Conservation (phyloP, 2,888 invertebrate genomes). For the Acrobasis repandana region DNA sequence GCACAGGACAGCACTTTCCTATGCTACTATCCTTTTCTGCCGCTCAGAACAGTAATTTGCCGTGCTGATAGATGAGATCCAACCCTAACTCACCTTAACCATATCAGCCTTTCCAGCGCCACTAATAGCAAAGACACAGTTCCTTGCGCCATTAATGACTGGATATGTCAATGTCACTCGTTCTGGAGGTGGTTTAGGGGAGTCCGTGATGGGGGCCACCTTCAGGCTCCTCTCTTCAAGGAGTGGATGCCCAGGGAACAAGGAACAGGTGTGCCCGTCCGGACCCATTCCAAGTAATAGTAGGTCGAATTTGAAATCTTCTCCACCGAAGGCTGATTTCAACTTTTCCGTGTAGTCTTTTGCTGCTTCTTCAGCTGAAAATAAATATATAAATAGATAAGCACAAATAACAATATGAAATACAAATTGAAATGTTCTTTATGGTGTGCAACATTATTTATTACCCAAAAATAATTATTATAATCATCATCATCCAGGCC, state of each 20-base stretch:
- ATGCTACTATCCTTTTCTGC: too few relatives aligned
- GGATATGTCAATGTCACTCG: slow-evolving; percentile 96
- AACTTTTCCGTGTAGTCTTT: slow-evolving; percentile 88
- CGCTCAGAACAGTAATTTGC: too few relatives aligned
- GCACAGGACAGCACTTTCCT: too few relatives aligned
- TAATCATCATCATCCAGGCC: too few relatives aligned
- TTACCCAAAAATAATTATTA: too few relatives aligned
- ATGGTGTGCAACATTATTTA: too few relatives aligned
- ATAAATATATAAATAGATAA: too few relatives aligned
- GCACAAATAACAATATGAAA: too few relatives aligned
- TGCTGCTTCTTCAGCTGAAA: slow-evolving; percentile 89
- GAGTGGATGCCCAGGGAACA: slow-evolving; percentile 93
- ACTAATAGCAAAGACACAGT: slow-evolving; percentile 92
- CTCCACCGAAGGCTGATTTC: slow-evolving; percentile 80
- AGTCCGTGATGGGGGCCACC: slow-evolving; percentile 94
- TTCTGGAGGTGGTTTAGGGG: slow-evolving; percentile 97
- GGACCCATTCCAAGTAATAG: slow-evolving; percentile 98
- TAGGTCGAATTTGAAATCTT: slow-evolving; percentile 88
- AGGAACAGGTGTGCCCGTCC: slow-evolving; percentile 98
- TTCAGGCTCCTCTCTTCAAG: slow-evolving; percentile 85
- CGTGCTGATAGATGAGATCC: too few relatives aligned
- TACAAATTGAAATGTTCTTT: too few relatives aligned
- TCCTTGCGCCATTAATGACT: slow-evolving; percentile 92
- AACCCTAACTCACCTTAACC: slow-evolving; percentile 89
- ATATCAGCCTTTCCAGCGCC: slow-evolving; percentile 95